Evolutionary conservation across 2,113 vertebrate species (phyloP).

Genomic region (Isurus oxyrinchus): DNA sequence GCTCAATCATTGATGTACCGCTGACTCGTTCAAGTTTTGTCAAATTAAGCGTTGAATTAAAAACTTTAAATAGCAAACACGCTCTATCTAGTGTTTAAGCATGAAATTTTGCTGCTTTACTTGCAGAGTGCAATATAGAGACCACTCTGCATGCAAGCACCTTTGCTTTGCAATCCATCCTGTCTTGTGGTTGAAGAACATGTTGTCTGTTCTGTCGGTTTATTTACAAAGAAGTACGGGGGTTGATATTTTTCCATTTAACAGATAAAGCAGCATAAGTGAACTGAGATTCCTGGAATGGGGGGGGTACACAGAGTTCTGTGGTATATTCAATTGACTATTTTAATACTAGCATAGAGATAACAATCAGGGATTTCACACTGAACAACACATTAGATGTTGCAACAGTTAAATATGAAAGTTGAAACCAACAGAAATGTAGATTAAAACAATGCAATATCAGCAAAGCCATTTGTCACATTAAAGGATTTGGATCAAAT

Average conservation of each 20-base stretch:
- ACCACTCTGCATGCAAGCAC: too few species aligned
- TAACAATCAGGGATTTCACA: background rate
- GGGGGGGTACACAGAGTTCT: background rate
- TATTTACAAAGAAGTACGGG: background rate
- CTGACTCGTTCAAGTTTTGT: background rate
- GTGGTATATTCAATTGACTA: background rate
- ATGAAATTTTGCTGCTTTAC: background rate
- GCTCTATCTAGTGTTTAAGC: background rate
- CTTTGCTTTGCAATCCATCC: background rate
- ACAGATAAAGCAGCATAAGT: background rate
- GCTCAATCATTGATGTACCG: background rate
- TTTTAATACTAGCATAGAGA: background rate
- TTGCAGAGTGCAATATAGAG: background rate
- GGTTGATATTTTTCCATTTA: slow-evolving; percentile 8
- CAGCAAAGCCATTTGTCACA: background rate
- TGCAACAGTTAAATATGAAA: background rate
- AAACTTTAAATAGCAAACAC: background rate
- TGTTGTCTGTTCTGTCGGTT: background rate
- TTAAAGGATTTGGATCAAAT: background rate
- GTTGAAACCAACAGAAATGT: background rate
- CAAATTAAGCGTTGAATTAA: background rate
- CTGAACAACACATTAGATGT: background rate
- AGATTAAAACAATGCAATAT: background rate
- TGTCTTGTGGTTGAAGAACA: background rate
- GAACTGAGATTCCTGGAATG: background rate